Conservation (phyloP, 2,797 vertebrate genomes). For the Cryptoblepharus egeriae region DNA sequence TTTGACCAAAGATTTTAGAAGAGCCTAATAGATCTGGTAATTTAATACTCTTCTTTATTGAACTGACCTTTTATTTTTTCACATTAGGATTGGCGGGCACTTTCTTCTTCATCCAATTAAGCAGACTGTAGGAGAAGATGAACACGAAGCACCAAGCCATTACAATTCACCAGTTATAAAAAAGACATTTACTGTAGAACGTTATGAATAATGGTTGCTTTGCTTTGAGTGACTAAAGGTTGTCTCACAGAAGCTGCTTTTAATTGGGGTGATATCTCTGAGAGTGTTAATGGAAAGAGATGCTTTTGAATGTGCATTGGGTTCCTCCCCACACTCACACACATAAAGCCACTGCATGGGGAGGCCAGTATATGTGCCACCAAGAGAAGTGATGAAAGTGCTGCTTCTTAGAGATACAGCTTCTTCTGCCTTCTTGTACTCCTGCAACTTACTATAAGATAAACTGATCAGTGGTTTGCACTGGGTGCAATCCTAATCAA, state of each 20-base stretch:
- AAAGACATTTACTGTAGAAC: background rate
- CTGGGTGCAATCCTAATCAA: too few relatives aligned
- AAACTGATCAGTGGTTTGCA: too few relatives aligned
- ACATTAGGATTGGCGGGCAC: slow-evolving; percentile 3
- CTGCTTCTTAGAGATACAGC: too few relatives aligned
- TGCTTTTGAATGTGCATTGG: background rate
- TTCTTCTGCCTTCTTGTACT: too few relatives aligned
- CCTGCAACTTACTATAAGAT: too few relatives aligned
- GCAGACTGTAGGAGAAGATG: background rate
- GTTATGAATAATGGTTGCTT: slow-evolving; percentile 5
- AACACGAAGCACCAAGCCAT: background rate
- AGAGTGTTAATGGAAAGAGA: background rate
- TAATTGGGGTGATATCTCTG: background rate
- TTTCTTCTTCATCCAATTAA: slow-evolving; percentile 21
- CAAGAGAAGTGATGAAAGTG: too few relatives aligned
- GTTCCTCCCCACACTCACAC: too few relatives aligned
- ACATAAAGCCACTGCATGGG: too few relatives aligned
- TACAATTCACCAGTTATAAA: slow-evolving; percentile 14
- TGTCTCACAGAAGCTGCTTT: background rate
- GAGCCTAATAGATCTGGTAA: slow-evolving; percentile 15
- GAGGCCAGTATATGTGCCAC: too few relatives aligned
- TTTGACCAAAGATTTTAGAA: slow-evolving; percentile 4
- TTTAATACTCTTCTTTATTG: slow-evolving; percentile 7
- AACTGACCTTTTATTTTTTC: background rate
- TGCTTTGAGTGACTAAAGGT: slow-evolving; percentile 9